Conservation (phyloP, 2,113 vertebrate genomes). For the Myotis lucifugus region DNA sequence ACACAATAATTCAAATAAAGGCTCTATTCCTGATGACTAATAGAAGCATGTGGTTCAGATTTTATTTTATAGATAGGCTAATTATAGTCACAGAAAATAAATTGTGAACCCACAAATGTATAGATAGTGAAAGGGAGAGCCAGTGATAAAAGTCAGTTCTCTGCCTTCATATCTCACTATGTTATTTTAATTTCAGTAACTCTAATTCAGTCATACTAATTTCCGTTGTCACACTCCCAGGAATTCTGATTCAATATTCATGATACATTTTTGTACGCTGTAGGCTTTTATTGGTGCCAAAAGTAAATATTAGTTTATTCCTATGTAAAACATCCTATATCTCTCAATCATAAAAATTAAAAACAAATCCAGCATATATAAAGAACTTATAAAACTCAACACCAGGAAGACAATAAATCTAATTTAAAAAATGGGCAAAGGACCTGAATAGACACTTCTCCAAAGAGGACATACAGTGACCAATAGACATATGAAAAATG, state of each 20-base stretch:
- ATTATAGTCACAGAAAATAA: background rate
- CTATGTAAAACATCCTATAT: background rate
- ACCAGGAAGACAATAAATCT: background rate
- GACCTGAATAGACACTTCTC: background rate
- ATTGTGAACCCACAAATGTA: background rate
- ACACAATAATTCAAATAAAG: background rate
- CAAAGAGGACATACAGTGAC: background rate
- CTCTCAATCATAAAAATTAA: background rate
- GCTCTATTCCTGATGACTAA: background rate
- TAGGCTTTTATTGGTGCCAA: background rate
- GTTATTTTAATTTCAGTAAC: constrained; percentile 3
- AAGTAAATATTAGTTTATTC: constrained; percentile 37
- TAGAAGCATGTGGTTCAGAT: background rate
- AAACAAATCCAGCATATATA: background rate
- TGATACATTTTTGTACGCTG: background rate
- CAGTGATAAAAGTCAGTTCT: background rate
- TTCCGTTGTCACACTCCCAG: background rate
- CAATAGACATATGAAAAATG: background rate
- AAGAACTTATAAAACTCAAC: background rate
- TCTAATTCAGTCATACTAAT: background rate
- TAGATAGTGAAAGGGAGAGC: background rate
- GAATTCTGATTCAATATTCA: background rate
- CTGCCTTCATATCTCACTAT: background rate
- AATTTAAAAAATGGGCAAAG: background rate
- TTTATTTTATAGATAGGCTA: background rate